Conservation (phyloP, 2,797 vertebrate genomes). For the Neostethus bicornis region DNA sequence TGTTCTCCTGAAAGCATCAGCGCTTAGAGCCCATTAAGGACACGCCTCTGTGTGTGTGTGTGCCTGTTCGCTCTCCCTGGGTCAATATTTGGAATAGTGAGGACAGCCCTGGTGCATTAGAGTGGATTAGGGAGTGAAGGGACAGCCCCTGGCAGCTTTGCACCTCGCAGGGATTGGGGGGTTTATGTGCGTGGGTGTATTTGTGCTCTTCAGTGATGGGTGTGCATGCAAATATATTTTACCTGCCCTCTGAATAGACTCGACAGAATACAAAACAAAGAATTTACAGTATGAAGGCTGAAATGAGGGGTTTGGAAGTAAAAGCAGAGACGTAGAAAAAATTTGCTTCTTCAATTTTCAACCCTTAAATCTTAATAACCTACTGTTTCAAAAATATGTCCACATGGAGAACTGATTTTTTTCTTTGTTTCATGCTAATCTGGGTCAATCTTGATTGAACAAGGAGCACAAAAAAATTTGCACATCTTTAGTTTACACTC, state of each 20-base stretch:
- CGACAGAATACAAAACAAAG: constrained; percentile 65
- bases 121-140: constrained; percentile 74
- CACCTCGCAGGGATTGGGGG: constrained; percentile 59
- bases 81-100: constrained; percentile 85
- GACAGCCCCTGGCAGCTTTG: constrained; percentile 69
- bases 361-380: no score
- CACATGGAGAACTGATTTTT: no score
- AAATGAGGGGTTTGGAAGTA: constrained; percentile 27
- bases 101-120: constrained; percentile 77
- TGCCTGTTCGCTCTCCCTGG: constrained; percentile 65
- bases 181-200: constrained; percentile 35
- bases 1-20: constrained; percentile 58
- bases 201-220: constrained; percentile 24
- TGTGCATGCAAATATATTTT: constrained; percentile 55
- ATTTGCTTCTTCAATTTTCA: no score
- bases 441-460: no score
- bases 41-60: constrained; percentile 40
- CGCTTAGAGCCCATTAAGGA: constrained; percentile 67
- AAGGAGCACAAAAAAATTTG: no score
- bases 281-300: constrained; percentile 44
- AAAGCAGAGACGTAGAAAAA: no score
- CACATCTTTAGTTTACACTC: no score
- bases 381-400: no score
- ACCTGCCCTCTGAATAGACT: constrained; percentile 58
- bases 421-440: no score